Evolutionary conservation across 2,113 vertebrate species (phyloP), one percentile per base, ranked within the genome.

Genomic region (Bubalus kerabau): DNA sequence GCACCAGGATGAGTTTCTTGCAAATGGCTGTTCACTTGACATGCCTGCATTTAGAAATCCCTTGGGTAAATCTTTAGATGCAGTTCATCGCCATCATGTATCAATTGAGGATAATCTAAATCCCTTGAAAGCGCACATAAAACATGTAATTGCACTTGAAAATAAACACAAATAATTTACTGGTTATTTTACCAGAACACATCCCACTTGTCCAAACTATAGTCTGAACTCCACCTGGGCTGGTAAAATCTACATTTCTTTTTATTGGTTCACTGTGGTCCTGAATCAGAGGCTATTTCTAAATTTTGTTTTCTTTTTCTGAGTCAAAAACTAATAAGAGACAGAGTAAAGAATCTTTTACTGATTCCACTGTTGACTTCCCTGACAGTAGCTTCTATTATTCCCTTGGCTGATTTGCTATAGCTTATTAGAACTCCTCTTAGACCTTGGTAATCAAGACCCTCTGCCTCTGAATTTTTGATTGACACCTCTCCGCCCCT

Each of bases 181-280:
- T 97, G 80, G 96, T 91, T 97, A 78, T 92, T 97, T 97, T 96
- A 32, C 26, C 40, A 95, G 91, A 93, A 95, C 87, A 7, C 87
- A 96, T 78, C 60, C 59, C 30, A 67, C n/a, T 67, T 93, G 52
- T 67, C 81, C 5, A 23, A 48, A 56, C 76, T 85, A 78, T 21
- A 85, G 76, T 90, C 46, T 93, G 54, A 94, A 48, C 32, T 84
- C 11, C n/a, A 62, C 46, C 92, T 80, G 91, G 48, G 57, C 78
- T 92, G 52, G 48, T 50, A 84, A 96, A 97, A 74, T 14, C 4
- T 26, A 36, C 16, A 28, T 46, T 50, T 90, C 85, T 17, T 78
- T 74, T 36, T 48, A 40, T 94, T 95, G 87, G 17, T 76, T 97
- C 48, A 81, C 23, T 74, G 57, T 94, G 84, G 71, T 85, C 64